phyloP scores from a whole-genome alignment of 2,797 vertebrate species.

The Uromys caudimaculatus region DNA sequence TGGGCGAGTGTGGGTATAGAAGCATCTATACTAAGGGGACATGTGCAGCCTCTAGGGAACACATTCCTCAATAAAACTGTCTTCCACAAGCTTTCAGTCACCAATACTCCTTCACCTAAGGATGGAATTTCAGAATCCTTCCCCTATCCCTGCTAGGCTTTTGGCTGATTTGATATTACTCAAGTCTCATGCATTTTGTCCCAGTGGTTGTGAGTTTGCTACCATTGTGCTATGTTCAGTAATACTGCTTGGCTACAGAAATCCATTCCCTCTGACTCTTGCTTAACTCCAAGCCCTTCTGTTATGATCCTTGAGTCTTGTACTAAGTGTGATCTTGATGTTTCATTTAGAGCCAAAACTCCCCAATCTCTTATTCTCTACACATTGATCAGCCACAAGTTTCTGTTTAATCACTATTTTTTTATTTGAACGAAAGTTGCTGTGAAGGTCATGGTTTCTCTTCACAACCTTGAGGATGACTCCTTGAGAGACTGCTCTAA shows the following conservation, averaged over 20 bases:
- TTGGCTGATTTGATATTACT: not conserved
- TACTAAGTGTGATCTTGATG: too few relatives aligned
- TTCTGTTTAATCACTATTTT: not conserved
- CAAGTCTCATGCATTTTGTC: not conserved
- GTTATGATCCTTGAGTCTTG: not conserved
- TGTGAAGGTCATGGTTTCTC: too few relatives aligned
- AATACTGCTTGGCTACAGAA: not conserved
- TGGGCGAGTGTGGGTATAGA: too few relatives aligned
- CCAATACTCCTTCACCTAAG: too few relatives aligned
- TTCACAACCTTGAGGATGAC: not conserved
- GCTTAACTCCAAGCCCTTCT: not conserved
- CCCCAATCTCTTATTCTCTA: not conserved
- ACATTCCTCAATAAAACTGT: too few relatives aligned
- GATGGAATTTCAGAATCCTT: too few relatives aligned
- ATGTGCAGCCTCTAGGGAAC: not conserved
- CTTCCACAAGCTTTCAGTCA: not conserved
- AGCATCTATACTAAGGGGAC: not conserved
- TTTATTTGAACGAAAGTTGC: not conserved
- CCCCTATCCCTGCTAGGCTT: not conserved
- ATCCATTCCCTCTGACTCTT: not conserved
- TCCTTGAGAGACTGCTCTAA: not conserved
- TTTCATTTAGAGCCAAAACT: not conserved
- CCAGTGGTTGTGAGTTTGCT: not conserved
- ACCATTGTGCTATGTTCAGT: too few relatives aligned
- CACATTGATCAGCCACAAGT: not conserved